Evolutionary conservation across 2,797 vertebrate species (phyloP).

Genomic region (Lepilemur ruficaudatus): DNA sequence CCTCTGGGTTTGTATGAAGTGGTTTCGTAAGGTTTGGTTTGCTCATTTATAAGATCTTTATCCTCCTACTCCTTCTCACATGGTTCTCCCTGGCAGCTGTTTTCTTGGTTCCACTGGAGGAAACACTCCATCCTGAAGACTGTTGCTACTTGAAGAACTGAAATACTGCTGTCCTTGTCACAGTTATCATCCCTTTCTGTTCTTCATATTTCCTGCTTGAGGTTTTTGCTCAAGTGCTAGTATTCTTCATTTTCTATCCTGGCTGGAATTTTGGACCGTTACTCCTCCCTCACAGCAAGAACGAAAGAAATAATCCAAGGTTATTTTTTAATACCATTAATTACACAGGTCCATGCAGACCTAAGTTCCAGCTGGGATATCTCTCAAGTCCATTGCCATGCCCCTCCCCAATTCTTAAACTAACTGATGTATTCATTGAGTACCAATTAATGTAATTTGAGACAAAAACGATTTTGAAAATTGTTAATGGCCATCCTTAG

Average conservation of each 20-base stretch:
- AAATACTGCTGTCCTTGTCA: not conserved
- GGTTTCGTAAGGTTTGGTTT: not conserved
- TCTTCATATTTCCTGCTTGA: not conserved
- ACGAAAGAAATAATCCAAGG: not conserved
- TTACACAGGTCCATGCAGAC: not conserved
- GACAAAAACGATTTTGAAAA: constrained; percentile 21
- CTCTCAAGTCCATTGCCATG: not conserved
- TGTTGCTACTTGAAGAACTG: not conserved
- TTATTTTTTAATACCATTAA: not conserved
- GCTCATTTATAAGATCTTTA: not conserved
- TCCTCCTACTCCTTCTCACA: not conserved
- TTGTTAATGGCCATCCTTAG: not conserved
- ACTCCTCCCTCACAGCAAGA: not conserved
- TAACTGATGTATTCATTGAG: not conserved
- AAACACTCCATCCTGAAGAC: not conserved
- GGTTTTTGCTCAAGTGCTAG: not conserved
- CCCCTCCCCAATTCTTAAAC: not conserved
- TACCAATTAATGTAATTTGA: not conserved
- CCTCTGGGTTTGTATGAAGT: constrained; percentile 36
- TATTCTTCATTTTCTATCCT: not conserved
- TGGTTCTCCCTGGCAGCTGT: not conserved
- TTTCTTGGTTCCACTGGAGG: not conserved
- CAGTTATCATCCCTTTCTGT: not conserved
- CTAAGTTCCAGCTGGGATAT: not conserved
- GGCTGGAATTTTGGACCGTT: not conserved